Conservation (phyloP, 1,140 invertebrate species). For the Aphis gossypii region DNA sequence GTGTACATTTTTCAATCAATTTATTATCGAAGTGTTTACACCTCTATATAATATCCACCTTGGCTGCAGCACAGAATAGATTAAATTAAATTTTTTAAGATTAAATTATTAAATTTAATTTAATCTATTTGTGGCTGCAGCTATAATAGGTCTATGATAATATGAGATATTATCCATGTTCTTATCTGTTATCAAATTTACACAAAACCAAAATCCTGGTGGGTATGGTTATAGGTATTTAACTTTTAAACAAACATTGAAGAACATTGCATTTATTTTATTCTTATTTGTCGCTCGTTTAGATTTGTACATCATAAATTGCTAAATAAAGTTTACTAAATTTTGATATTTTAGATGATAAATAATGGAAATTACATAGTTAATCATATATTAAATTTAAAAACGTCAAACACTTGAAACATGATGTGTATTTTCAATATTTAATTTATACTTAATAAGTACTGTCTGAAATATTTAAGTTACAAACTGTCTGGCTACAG, state of each 20-base stretch:
- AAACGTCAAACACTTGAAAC: neutral
- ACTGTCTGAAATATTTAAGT: neutral
- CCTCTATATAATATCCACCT: too few species aligned
- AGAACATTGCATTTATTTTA: neutral
- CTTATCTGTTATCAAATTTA: conserved; percentile 31
- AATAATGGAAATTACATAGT: neutral
- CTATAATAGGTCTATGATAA: too few species aligned
- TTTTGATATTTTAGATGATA: neutral
- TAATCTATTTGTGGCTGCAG: too few species aligned
- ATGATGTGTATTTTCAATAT: neutral
- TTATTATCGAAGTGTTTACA: too few species aligned
- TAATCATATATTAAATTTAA: neutral
- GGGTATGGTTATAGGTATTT: neutral
- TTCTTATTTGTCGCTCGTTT: neutral
- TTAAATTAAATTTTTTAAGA: too few species aligned
- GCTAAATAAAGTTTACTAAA: neutral
- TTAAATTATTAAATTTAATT: too few species aligned
- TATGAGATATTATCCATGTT: neutral
- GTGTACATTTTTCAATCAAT: too few species aligned
- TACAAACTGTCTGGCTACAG: neutral
- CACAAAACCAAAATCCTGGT: neutral
- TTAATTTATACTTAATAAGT: neutral
- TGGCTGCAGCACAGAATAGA: too few species aligned
- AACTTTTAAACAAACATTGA: neutral
- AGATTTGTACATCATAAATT: neutral